Conservation (phyloP, 2,888 invertebrate genomes). For the Pycnomerus fuliginosus region DNA sequence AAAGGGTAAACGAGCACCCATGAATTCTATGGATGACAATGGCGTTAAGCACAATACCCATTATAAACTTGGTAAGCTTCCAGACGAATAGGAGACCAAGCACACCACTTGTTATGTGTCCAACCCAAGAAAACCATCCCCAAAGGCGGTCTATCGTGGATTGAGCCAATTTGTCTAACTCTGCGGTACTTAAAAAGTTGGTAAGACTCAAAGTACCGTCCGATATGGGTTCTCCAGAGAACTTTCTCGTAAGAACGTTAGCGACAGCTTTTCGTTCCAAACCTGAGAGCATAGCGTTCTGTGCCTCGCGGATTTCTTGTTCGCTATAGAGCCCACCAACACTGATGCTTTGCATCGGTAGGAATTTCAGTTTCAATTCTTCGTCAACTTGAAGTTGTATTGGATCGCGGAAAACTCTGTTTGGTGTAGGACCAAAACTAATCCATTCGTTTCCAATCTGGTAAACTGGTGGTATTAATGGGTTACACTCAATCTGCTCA, state of each 20-base stretch:
- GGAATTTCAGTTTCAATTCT: not conserved
- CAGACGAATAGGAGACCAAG: not conserved
- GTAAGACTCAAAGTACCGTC: not conserved
- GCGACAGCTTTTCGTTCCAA: not conserved
- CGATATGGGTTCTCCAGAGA: not conserved
- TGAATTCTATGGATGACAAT: not conserved
- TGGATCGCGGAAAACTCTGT: not conserved
- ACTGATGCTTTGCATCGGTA: not conserved
- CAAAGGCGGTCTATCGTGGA: not conserved
- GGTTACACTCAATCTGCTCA: constrained; percentile 21
- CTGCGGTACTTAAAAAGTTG: not conserved
- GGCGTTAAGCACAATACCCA: not conserved
- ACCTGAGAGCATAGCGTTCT: constrained; percentile 1
- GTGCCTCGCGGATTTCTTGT: not conserved
- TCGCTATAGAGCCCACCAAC: not conserved
- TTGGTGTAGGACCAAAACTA: constrained; percentile 1
- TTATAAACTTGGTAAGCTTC: not conserved
- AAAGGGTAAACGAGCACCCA: not conserved
- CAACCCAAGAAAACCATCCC: too few species aligned
- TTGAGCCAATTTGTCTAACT: too few species aligned
- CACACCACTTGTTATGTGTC: not conserved
- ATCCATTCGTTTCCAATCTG: constrained; percentile 23
- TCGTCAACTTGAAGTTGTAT: not conserved
- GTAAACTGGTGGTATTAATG: too few species aligned
- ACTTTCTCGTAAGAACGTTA: not conserved